Evolutionary conservation across 2,888 invertebrate species (phyloP).

Genomic region (Macrostomum cliftonense): DNA sequence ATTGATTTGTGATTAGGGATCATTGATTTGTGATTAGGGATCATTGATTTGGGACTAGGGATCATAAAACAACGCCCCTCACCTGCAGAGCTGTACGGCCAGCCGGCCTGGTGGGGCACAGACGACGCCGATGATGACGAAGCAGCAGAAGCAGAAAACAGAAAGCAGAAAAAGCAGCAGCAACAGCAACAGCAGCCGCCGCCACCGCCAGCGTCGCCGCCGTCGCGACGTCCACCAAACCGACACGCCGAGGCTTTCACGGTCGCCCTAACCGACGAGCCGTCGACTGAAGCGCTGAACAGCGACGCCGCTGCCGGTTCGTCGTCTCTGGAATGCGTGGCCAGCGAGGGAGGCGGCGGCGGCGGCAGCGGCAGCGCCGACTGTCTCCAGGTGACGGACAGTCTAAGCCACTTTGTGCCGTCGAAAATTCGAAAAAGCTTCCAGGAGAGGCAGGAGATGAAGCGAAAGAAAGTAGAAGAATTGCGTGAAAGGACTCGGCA

Average conservation of each 20-base stretch:
- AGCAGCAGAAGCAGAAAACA: too few relatives aligned
- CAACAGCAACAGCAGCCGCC: too few relatives aligned
- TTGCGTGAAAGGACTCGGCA: background rate
- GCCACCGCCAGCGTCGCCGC: too few relatives aligned
- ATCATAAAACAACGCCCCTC: too few relatives aligned
- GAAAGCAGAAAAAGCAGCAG: too few relatives aligned
- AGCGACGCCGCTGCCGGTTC: too few relatives aligned
- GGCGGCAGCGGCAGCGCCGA: background rate
- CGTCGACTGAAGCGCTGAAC: background rate
- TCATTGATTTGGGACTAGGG: too few relatives aligned
- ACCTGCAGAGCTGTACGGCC: background rate
- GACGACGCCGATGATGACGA: background rate
- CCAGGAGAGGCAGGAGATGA: background rate
- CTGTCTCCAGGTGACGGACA: too few relatives aligned
- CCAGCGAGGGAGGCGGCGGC: background rate
- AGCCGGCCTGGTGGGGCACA: conserved; percentile 1
- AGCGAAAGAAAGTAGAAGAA: background rate
- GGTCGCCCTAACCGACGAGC: background rate
- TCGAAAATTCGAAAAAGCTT: background rate
- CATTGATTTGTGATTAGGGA: too few relatives aligned
- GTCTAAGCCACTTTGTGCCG: background rate
- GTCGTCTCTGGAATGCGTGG: too few relatives aligned
- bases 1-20: too few relatives aligned
- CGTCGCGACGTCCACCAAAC: background rate
- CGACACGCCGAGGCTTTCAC: background rate